Evolutionary conservation across 1,140 invertebrate genomes (phyloP), one percentile per base, ranked within the genome.

Genomic region (Lerema accius): DNA sequence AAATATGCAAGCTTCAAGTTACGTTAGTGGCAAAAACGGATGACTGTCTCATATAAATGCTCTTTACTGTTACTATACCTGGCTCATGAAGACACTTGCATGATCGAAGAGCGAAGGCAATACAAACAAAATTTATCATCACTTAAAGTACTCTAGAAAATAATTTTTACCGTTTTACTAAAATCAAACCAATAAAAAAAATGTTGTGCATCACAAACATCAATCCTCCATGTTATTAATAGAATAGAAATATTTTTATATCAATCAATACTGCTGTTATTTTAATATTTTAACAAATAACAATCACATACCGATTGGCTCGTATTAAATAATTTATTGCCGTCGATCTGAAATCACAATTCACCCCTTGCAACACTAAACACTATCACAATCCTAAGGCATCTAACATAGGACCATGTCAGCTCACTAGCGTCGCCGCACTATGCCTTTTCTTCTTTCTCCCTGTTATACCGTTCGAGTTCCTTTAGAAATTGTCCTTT

Each of bases 401-500:
- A 46, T 58, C 23, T 28, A 40, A 40, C 40, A 58, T 55, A 55
- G 51, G 51, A 55, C 39, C 11, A 32, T 45, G 63, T 74, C 67
- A 64, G 56, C 55, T 74, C 63, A 69, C 66, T 71, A 63, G 28
- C 14, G 13, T 15, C 26, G 26, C 0, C 62, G 53, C 59, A 79
- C 93, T 94, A 96, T 91, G 95, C 95, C 91, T 97, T 97, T 79
- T 97, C 96, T 80, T 97, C 96, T 82, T 97, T 97, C 73, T 98
- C 96, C 84, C 96, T 96, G 80, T 98, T 98, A 85, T 97, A 98
- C 78, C 95, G 94, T 91, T 97, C 96, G 15, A 98, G 88, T 84
- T 98, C 97, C 87, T 96, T 96, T 0, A 98, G 91, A 78, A 98
- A 98, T 84, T 97, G 96, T 45, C 95, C 95, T 90, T 97, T 97